Conservation (phyloP, 2,888 invertebrate species). For the Sminthurides aquaticus region DNA sequence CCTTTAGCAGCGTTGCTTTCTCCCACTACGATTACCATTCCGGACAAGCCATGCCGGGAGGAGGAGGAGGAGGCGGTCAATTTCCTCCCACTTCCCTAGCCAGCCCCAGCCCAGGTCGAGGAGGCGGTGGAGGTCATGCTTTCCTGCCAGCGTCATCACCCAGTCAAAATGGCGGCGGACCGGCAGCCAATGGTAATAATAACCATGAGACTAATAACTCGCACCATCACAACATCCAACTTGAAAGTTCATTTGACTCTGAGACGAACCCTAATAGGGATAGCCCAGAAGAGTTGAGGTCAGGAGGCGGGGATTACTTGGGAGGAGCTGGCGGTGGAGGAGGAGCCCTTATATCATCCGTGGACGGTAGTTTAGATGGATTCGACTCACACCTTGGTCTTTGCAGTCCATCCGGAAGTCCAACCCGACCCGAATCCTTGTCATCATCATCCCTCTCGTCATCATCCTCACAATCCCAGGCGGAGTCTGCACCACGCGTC, state of each 20-base stretch:
- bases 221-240: slow-evolving; percentile 44
- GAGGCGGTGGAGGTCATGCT: slow-evolving; percentile 6
- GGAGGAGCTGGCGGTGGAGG: not conserved
- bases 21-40: slow-evolving; percentile 34
- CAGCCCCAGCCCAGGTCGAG: slow-evolving; percentile 13
- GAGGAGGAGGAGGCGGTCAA: slow-evolving; percentile 56
- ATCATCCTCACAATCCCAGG: not conserved
- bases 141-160: slow-evolving; percentile 13
- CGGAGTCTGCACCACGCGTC: slow-evolving; percentile 1
- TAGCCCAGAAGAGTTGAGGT: slow-evolving; percentile 29
- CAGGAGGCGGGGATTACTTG: slow-evolving; percentile 16
- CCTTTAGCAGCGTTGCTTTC: slow-evolving; percentile 34
- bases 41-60: slow-evolving; percentile 49
- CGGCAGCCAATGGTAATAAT: not conserved
- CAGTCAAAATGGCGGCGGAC: not conserved
- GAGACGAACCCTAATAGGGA: slow-evolving; percentile 21
- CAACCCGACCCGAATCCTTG: slow-evolving; percentile 5
- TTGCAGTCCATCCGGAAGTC: slow-evolving; percentile 23
- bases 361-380: slow-evolving; percentile 30
- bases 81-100: slow-evolving; percentile 46
- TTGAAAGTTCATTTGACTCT: slow-evolving; percentile 31
- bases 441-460: slow-evolving; percentile 16
- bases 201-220: slow-evolving; percentile 29
- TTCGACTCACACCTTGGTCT: not conserved
- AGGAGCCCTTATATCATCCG: slow-evolving; percentile 9